phyloP scores from a whole-genome alignment of 1,140 invertebrate genomes.

The Portunus trituberculatus region DNA sequence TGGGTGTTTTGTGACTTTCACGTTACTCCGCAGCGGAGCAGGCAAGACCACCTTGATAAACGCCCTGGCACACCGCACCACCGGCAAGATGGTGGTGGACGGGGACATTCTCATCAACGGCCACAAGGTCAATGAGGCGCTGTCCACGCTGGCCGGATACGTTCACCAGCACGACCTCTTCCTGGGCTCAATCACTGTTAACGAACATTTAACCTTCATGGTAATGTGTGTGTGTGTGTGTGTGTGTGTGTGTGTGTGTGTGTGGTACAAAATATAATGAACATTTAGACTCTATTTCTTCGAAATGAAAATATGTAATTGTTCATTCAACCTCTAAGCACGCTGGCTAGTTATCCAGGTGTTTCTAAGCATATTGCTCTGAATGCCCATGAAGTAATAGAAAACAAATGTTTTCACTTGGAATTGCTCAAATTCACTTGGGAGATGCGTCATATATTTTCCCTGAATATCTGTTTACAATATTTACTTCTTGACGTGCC shows the following conservation, averaged over 20 bases:
- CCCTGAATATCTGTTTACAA: too few relatives aligned
- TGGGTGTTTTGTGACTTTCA: too few relatives aligned
- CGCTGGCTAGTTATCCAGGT: too few relatives aligned
- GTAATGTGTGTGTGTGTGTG: conserved; percentile 73
- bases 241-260: background rate
- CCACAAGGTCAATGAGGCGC: conserved; percentile 76
- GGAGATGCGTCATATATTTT: too few relatives aligned
- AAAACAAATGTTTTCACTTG: too few relatives aligned
- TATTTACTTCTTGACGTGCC: too few relatives aligned
- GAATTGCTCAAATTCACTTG: too few relatives aligned
- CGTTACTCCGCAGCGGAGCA: conserved; percentile 79
- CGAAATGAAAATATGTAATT: too few relatives aligned
- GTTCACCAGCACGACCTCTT: conserved; percentile 84
- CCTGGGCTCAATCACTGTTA: conserved; percentile 82
- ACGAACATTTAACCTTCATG: conserved; percentile 83
- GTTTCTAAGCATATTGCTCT: too few relatives aligned
- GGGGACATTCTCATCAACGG: conserved; percentile 81
- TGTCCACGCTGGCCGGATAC: conserved; percentile 82
- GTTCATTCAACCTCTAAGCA: too few relatives aligned
- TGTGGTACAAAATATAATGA: background rate
- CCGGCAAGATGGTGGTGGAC: conserved; percentile 79
- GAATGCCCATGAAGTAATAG: too few relatives aligned
- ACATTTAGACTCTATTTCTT: too few relatives aligned
- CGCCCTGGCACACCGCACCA: conserved; percentile 79
- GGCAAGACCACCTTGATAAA: conserved; percentile 82